Evolutionary conservation across 2,888 invertebrate species (phyloP), one percentile per base, ranked within the genome.

Genomic region (Melinopterus prodromus): DNA sequence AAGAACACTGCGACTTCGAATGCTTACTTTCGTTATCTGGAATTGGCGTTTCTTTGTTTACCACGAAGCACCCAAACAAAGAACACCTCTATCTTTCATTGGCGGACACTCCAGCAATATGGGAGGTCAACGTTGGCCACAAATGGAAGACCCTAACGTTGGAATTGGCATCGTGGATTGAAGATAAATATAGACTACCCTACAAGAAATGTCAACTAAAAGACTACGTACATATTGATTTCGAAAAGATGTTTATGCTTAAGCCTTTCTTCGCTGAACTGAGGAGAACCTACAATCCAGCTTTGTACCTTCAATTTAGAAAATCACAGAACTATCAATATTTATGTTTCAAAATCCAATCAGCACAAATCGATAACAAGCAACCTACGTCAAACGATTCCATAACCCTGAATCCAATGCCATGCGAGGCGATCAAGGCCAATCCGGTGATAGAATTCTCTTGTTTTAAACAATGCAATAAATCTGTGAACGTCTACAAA

Each of bases 181-280:
- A 96, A 87, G 95, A 96, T 83, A 94, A 95, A 86, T 96, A 94
- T 90, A 91, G 91, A 84, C 91, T 92, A 36, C 93, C 94, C 14
- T 92, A 93, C 83, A 93, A 93, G 84, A 93, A 93, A 85, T 95
- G 95, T 77, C 94, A 94, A 83, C 88, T 96, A 72, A 95, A 95
- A 86, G 95, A 96, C 86, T 95, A 94, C 87, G 92, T 96, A 7
- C 90, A 96, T 91, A 94, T 96, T 79, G 96, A 96, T 87, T 92
- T 97, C 83, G 93, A 93, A 77, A 95, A 94, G 87, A 96, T 97
- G 96, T 94, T 94, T 84, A 96, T 97, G 95, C 93, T 95, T 0
- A 95, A 95, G 87, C 96, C 97, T 0, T 96, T 96, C 89, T 95
- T 94, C 86, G 95, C 96, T 0, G 95, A 95, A 85, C 87, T 97